Percentiles rank a stretch among this genome's conserved stretches.
Evolutionary conservation across 1,140 invertebrate species (phyloP).

Genomic region (Cyphomyrmex costatus): DNA sequence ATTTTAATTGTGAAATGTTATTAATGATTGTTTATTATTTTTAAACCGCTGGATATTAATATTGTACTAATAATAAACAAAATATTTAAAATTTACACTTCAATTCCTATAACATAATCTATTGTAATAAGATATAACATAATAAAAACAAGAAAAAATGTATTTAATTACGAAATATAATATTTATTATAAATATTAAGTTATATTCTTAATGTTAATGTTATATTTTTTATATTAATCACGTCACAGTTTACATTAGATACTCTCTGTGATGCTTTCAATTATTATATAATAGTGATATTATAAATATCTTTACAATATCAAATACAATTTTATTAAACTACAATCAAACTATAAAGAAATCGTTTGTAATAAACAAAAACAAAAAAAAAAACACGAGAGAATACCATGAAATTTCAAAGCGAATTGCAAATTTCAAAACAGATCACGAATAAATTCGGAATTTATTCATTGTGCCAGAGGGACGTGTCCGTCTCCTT

Average conservation of each 20-base stretch:
- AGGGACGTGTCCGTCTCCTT: background rate
- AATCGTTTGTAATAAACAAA: background rate
- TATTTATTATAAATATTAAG: no score
- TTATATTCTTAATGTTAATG: no score
- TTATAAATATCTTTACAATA: background rate
- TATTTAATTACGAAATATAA: no score
- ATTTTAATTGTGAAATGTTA: background rate
- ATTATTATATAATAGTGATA: slow-evolving; percentile 2
- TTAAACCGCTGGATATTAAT: background rate
- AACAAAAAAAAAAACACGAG: background rate
- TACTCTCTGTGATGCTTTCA: background rate
- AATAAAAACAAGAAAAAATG: no score
- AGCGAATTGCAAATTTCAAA: background rate
- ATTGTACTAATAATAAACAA: background rate
- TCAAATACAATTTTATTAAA: background rate
- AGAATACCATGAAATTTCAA: background rate
- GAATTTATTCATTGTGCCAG: slow-evolving; percentile 25
- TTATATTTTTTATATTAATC: no score
- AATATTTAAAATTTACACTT: background rate
- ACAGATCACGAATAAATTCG: background rate
- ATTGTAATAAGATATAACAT: no score
- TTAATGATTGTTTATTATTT: background rate
- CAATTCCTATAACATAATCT: no score
- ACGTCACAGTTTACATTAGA: background rate
- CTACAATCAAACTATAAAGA: background rate